Evolutionary conservation across 2,113 vertebrate species (phyloP).

Genomic region (Rhea americana): DNA sequence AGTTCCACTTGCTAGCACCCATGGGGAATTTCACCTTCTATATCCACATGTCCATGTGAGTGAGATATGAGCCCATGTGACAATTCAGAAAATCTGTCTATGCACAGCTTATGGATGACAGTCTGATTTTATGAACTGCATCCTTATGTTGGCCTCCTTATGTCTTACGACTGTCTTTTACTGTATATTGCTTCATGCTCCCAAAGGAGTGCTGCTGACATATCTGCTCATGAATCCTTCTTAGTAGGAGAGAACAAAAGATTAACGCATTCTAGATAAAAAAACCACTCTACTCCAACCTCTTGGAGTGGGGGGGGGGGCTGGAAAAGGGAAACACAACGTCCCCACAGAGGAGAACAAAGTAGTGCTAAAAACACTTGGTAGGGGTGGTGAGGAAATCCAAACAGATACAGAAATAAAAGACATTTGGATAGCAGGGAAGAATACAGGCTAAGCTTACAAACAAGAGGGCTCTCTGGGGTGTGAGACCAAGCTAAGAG

Average conservation of each 20-base stretch:
- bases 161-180: neutral
- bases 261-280: neutral
- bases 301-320: neutral
- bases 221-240: neutral
- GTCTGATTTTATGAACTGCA: conserved; percentile 11
- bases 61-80: conserved; percentile 8
- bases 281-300: neutral
- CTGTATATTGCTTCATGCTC: neutral
- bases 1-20: neutral
- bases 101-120: neutral
- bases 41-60: neutral
- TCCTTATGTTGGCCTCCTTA: conserved; percentile 10
- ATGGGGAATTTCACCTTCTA: neutral
- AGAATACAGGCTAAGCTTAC: accelerated
- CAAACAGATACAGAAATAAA: neutral
- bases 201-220: neutral
- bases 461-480: neutral
- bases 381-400: neutral
- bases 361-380: neutral
- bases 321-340: neutral
- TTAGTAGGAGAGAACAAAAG: neutral
- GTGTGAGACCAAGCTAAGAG: neutral
- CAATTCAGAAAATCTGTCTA: conserved; percentile 34
- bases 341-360: neutral
- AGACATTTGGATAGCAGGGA: neutral